Percentiles rank a stretch among this genome's conserved stretches.
These are phyloP conservation scores for Notoglanidium macrostoma DNA, from an alignment of 2,797 vertebrate genomes.

Conservation along the genomic window DNA sequence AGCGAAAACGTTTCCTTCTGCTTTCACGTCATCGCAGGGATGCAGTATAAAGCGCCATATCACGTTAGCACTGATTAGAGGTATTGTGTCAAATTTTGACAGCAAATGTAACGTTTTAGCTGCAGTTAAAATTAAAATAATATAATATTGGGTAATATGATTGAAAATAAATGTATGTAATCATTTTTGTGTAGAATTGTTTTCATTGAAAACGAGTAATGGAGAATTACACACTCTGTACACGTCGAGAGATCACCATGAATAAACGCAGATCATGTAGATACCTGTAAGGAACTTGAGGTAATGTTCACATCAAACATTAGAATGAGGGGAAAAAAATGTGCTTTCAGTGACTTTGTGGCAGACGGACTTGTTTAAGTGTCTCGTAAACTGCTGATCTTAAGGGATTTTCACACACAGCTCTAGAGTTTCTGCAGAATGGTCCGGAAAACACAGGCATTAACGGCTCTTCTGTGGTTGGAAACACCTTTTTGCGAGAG, in stretches of 20 bases:
- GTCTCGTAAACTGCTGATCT: not conserved
- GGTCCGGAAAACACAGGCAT: not conserved
- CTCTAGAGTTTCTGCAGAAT: not conserved
- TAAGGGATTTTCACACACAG: not conserved
- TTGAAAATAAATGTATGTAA: conserved; percentile 47
- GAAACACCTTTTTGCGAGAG: not conserved
- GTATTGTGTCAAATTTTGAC: not conserved
- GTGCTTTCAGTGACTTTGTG: not conserved
- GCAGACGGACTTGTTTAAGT: not conserved
- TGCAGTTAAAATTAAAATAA: not conserved
- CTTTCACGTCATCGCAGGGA: conserved; percentile 8
- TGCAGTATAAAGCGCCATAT: not conserved
- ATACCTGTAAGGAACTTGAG: not conserved
- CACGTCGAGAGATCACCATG: not conserved
- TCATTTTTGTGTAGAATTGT: conserved; percentile 2
- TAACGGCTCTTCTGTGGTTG: not conserved
- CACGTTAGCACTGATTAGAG: not conserved
- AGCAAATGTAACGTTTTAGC: conserved; percentile 9
- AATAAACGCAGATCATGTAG: not conserved
- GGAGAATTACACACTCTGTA: not conserved
- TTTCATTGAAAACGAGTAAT: no score
- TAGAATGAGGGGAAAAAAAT: not conserved
- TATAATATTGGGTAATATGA: conserved; percentile 15
- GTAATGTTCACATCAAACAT: not conserved
- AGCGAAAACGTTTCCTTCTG: conserved; percentile 37